Evolutionary conservation across 2,113 vertebrate species (phyloP), one percentile per base, ranked within the genome.

Genomic region (Perca schrenkii): DNA sequence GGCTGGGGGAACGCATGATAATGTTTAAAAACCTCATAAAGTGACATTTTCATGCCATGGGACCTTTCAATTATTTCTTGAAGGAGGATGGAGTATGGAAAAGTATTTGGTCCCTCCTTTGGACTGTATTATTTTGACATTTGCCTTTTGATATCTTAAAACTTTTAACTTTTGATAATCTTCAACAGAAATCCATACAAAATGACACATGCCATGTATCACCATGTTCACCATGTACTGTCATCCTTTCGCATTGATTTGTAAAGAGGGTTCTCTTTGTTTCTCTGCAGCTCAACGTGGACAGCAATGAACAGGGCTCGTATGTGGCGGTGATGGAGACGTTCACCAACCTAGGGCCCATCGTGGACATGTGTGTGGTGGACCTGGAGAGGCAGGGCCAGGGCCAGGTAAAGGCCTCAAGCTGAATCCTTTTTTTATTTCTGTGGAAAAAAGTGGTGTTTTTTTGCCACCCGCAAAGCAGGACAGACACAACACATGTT

Each of bases 351-450:
- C 94, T 99, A 0, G 98, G 98, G 1, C 98, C 98, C 69, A 99
- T 99, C 2, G 98, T 99, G 74, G 98, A 99, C 90, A 99, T 99
- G 98, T 99, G 98, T 2, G 98, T 99, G 67, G 98, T 99, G 13
- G 98, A 99, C 89, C 95, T 99, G 90, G 98, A 99, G 89, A 95
- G 98, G 47, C 98, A 99, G 79, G 98, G 98, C 3, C 98, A 99
- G 86, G 98, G 98, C 1, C 98, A 99, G 98, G 98, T 99, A 94
- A 93, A 50, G n/a, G 4, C 3, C 10, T 8, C 7, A 36, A n/a
- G 1, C 19, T n/a, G 6, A 43, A 0, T 71, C 31, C 1, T 49
- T 36, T 49, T 22, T 54, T 40, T 21, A 40, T 13, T 15, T 25
- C 2, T 17, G 8, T 58, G 31, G 6, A 61, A 74, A 74, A 58